These are phyloP conservation scores for Marmota monax DNA, from an alignment of 2,113 vertebrate genomes.

Conservation along the genomic window DNA sequence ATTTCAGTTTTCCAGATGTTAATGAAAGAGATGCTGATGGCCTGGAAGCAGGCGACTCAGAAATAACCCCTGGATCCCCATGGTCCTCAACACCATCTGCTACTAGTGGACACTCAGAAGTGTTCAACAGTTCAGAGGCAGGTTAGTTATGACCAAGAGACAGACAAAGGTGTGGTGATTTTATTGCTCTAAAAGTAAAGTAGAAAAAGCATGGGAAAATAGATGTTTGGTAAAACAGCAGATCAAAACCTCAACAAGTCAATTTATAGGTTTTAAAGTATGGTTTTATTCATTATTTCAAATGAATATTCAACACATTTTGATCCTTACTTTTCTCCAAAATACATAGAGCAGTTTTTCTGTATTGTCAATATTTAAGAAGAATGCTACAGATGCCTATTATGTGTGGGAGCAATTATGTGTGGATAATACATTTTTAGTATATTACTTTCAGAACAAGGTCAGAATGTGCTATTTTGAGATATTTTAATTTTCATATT, in stretches of 20 bases:
- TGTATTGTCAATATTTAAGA: background rate
- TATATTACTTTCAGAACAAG: constrained; percentile 18
- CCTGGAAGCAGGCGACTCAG: constrained; percentile 93
- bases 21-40: constrained; percentile 91
- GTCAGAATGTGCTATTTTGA: background rate
- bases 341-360: constrained; percentile 12
- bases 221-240: constrained; percentile 54
- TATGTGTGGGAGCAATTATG: background rate
- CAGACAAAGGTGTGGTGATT: constrained; percentile 75
- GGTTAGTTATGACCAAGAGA: constrained; percentile 88
- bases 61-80: constrained; percentile 86
- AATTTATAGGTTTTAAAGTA: constrained; percentile 30
- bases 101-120: constrained; percentile 86
- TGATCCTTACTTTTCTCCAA: constrained; percentile 39
- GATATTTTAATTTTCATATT: constrained; percentile 52
- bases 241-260: background rate
- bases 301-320: constrained; percentile 3
- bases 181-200: constrained; percentile 69
- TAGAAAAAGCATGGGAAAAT: constrained; percentile 59
- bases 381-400: background rate
- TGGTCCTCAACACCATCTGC: constrained; percentile 86
- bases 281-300: constrained; percentile 36
- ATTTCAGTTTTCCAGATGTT: constrained; percentile 96
- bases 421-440: background rate
- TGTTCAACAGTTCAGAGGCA: constrained; percentile 90